These are phyloP conservation scores for Spongilla lacustris DNA, from an alignment of 37 sponge, comb jelly and placozoan genomes.

Conservation along the genomic window DNA sequence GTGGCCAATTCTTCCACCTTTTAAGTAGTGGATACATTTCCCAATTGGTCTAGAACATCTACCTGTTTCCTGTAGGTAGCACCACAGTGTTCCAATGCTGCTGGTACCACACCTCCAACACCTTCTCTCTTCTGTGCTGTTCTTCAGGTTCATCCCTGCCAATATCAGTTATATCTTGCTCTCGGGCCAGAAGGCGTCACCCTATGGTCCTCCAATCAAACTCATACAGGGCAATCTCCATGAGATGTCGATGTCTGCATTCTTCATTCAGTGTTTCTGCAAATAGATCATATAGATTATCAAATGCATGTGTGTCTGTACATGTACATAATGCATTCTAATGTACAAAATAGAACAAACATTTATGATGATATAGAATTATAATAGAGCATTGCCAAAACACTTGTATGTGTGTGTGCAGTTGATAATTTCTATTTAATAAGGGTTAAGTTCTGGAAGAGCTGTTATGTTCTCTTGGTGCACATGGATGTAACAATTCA, in stretches of 20 bases:
- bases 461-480: too few relatives aligned
- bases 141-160: neutral
- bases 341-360: too few relatives aligned
- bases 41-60: neutral
- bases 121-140: neutral
- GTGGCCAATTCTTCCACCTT: neutral
- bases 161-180: neutral
- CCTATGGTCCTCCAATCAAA: neutral
- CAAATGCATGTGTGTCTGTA: too few relatives aligned
- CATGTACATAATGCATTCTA: too few relatives aligned
- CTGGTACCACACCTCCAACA: neutral
- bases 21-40: neutral
- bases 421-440: too few relatives aligned
- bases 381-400: too few relatives aligned
- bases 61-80: neutral
- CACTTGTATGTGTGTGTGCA: too few relatives aligned
- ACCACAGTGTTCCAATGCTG: neutral
- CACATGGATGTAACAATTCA: too few relatives aligned
- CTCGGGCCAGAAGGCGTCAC: neutral
- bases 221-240: neutral
- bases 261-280: neutral
- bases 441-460: too few relatives aligned
- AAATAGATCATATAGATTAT: neutral
- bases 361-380: too few relatives aligned
- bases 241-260: neutral